phyloP scores from a whole-genome alignment of 2,888 invertebrate genomes.

The Asteroscopus sphinx region DNA sequence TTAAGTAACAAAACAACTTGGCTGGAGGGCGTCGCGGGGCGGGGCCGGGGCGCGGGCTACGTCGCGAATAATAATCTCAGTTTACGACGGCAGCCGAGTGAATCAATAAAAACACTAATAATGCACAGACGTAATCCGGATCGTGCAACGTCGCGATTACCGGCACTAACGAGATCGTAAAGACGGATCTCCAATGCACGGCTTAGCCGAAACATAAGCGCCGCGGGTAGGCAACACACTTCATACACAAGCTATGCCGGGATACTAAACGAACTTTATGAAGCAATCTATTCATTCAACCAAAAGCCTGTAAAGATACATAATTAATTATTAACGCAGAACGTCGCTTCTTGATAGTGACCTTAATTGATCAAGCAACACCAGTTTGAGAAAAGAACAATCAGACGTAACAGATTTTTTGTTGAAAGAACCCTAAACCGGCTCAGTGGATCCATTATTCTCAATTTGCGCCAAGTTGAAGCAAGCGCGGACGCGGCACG shows the following conservation, averaged over 20 bases:
- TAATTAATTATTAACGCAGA: background rate
- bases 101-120: slow-evolving; percentile 90
- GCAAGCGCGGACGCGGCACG: slow-evolving; percentile 70
- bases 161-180: slow-evolving; percentile 89
- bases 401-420: slow-evolving; percentile 69
- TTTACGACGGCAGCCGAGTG: slow-evolving; percentile 89
- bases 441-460: slow-evolving; percentile 83
- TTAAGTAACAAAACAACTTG: slow-evolving; percentile 89
- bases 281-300: slow-evolving; percentile 10
- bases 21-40: slow-evolving; percentile 72
- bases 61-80: slow-evolving; percentile 89
- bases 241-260: slow-evolving; percentile 26
- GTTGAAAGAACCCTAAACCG: slow-evolving; percentile 75
- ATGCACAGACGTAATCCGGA: slow-evolving; percentile 88
- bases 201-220: slow-evolving; percentile 80
- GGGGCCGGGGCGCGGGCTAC: slow-evolving; percentile 67
- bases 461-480: slow-evolving; percentile 86
- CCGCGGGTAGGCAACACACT: slow-evolving; percentile 60
- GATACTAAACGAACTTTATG: slow-evolving; percentile 16
- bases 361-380: slow-evolving; percentile 21
- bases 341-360: background rate
- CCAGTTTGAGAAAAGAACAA: slow-evolving; percentile 45
- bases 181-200: slow-evolving; percentile 87
- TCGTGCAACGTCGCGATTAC: slow-evolving; percentile 88
- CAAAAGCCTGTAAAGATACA: background rate